Evolutionary conservation across 2,113 vertebrate species (phyloP).

Genomic region (Misgurnus anguillicaudatus): DNA sequence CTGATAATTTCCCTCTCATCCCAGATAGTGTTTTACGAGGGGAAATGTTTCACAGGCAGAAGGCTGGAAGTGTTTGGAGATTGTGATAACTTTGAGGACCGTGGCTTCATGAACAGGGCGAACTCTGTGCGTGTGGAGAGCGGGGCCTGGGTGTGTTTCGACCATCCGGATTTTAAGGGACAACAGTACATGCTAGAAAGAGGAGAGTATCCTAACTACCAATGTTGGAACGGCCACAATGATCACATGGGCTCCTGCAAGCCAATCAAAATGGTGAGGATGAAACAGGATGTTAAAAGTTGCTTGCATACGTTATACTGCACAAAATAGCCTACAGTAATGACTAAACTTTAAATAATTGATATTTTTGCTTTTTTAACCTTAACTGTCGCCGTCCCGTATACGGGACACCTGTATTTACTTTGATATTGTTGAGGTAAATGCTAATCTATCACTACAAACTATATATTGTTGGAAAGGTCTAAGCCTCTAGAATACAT

Average conservation of each 20-base stretch:
- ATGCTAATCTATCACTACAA: too few relatives aligned
- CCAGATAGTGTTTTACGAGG: slow-evolving; percentile 88
- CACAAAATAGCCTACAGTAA: background rate
- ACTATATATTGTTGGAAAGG: too few relatives aligned
- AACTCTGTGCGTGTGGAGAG: slow-evolving; percentile 90
- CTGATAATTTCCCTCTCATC: background rate
- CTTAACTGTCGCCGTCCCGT: too few relatives aligned
- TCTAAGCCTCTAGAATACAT: too few relatives aligned
- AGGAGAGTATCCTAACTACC: slow-evolving; percentile 85
- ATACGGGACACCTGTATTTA: too few relatives aligned
- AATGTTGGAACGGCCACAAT: slow-evolving; percentile 85
- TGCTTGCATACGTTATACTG: background rate
- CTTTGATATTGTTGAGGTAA: too few relatives aligned
- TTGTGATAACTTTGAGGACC: slow-evolving; percentile 90
- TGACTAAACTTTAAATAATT: too few relatives aligned
- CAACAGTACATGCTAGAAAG: slow-evolving; percentile 90
- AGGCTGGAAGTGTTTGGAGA: slow-evolving; percentile 86
- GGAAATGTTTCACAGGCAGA: slow-evolving; percentile 85
- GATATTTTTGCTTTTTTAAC: too few relatives aligned
- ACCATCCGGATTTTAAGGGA: slow-evolving; percentile 85
- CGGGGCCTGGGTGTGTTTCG: slow-evolving; percentile 86
- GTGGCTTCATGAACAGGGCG: slow-evolving; percentile 86
- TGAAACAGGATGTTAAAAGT: background rate
- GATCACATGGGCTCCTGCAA: slow-evolving; percentile 92
- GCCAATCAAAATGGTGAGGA: slow-evolving; percentile 84